phyloP scores from a whole-genome alignment of 2,888 invertebrate genomes.

The Trilocha varians region DNA sequence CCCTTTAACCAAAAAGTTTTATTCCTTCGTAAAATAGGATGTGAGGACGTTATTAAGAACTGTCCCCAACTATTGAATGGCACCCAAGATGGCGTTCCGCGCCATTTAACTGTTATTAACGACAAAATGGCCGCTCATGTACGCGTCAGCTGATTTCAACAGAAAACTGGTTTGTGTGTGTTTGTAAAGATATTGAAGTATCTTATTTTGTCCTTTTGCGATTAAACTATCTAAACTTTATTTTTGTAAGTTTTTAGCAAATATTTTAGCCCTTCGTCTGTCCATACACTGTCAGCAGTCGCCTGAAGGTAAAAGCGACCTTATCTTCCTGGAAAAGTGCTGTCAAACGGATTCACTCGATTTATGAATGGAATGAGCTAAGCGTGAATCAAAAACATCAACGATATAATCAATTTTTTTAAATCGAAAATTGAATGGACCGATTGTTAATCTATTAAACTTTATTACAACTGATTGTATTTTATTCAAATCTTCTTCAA shows the following conservation, averaged over 20 bases:
- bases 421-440: too few species aligned
- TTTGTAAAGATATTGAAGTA: background rate
- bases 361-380: too few species aligned
- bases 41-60: background rate
- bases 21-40: background rate
- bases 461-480: too few species aligned
- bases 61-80: background rate
- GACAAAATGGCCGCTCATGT: background rate
- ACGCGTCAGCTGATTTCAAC: background rate
- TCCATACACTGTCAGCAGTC: too few species aligned
- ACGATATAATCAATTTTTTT: too few species aligned
- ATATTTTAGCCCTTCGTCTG: too few species aligned
- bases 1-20: background rate
- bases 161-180: background rate
- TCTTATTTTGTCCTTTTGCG: background rate
- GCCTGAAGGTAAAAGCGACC: too few species aligned
- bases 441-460: too few species aligned
- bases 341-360: too few species aligned
- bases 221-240: background rate
- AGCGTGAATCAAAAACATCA: too few species aligned
- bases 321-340: too few species aligned
- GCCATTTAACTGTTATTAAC: constrained; percentile 4
- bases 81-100: background rate
- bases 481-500: too few species aligned
- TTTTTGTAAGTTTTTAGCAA: background rate